Percentiles rank a stretch among this genome's conserved stretches.
Conservation (phyloP, 2,113 vertebrate genomes). For the Etia nguti region DNA sequence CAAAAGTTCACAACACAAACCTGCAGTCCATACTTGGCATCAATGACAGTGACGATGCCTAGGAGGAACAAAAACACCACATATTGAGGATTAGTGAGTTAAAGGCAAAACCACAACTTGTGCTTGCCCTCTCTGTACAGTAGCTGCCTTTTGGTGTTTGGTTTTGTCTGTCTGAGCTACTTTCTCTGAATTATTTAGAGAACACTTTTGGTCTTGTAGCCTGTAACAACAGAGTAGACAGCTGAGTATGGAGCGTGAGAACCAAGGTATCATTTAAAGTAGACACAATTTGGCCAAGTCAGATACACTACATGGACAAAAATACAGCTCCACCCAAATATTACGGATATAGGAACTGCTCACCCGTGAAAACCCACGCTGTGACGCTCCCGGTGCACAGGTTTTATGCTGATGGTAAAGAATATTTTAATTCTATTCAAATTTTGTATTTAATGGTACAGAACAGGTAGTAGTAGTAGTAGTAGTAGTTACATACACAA, state of each 20-base stretch:
- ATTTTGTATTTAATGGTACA: not conserved
- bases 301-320: not conserved
- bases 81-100: not conserved
- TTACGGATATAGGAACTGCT: not conserved
- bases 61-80: not conserved
- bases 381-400: not conserved
- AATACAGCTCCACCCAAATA: not conserved
- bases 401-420: not conserved
- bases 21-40: constrained; percentile 89
- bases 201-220: constrained; percentile 15
- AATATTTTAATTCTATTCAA: not conserved
- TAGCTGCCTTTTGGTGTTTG: constrained; percentile 26
- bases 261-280: not conserved
- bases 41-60: constrained; percentile 93
- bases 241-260: constrained; percentile 32
- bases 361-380: not conserved
- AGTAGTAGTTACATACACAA: not conserved
- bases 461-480: not conserved
- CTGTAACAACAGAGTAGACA: constrained; percentile 43
- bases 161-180: not conserved
- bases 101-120: not conserved
- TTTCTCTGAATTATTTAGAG: constrained; percentile 14
- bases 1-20: constrained; percentile 63
- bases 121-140: not conserved
- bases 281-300: not conserved